Conservation (phyloP, 2,797 vertebrate genomes). For the Sebastes iracundus region DNA sequence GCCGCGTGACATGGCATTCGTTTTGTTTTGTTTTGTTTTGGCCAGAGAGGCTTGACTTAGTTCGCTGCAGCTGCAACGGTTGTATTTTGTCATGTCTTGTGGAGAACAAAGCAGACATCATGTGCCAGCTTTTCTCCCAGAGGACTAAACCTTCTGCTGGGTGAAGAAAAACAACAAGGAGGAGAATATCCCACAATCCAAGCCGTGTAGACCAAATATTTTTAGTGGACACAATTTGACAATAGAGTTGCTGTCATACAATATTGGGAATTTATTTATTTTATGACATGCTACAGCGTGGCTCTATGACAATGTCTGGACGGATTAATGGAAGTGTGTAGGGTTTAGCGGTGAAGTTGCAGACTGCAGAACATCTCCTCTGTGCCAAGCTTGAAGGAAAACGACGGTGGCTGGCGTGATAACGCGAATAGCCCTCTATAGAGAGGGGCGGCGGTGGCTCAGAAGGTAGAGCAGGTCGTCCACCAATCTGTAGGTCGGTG, state of each 20-base stretch:
- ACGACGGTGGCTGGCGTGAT: no score
- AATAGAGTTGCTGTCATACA: background rate
- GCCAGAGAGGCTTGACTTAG: constrained; percentile 20
- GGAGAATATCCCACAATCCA: constrained; percentile 4
- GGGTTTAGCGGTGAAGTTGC: no score
- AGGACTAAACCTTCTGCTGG: constrained; percentile 51
- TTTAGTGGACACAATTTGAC: background rate
- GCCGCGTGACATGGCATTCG: background rate
- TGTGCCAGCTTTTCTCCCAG: constrained; percentile 43
- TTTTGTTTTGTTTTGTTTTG: constrained; percentile 29
- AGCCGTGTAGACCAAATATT: background rate
- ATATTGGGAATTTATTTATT: background rate
- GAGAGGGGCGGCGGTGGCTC: no score
- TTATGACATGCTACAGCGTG: background rate
- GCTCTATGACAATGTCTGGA: background rate
- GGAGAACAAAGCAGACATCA: constrained; percentile 48
- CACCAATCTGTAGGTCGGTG: no score
- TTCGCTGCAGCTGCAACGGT: constrained; percentile 12
- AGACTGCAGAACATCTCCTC: no score
- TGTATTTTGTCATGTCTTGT: constrained; percentile 35
- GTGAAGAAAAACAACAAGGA: constrained; percentile 34
- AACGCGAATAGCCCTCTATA: no score
- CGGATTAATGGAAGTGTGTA: no score
- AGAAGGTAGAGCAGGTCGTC: no score
- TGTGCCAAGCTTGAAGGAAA: no score